A percentile compares a stretch with the other conserved stretches of the same genome.
phyloP scores from a whole-genome alignment of 2,888 invertebrate species.

The Teleiodes luculella region DNA sequence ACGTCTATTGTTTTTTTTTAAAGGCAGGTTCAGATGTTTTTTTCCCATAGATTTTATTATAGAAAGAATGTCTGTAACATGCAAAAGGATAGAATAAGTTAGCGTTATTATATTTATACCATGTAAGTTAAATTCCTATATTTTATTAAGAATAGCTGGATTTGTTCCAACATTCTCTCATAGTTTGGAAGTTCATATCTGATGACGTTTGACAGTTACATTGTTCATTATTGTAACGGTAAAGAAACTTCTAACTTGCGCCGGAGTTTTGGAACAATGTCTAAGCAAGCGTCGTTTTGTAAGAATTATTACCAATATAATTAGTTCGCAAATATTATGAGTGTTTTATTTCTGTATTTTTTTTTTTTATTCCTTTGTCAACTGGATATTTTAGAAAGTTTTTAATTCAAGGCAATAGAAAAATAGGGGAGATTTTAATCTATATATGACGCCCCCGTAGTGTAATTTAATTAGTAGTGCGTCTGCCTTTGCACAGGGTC shows the following conservation, averaged over 20 bases:
- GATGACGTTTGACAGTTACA: too few relatives aligned
- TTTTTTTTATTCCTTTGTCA: too few relatives aligned
- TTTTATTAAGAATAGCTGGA: constrained; percentile 56
- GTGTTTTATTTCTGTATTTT: constrained; percentile 25
- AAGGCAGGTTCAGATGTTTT: too few relatives aligned
- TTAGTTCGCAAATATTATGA: constrained; percentile 25
- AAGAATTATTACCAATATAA: constrained; percentile 61
- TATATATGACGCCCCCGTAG: too few relatives aligned
- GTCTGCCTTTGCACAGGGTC: too few relatives aligned
- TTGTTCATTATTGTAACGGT: neutral
- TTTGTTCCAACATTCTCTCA: constrained; percentile 23
- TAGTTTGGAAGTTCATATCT: neutral
- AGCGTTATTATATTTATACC: constrained; percentile 37
- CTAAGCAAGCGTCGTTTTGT: constrained; percentile 50
- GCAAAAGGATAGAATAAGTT: constrained; percentile 35
- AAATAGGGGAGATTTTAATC: too few relatives aligned
- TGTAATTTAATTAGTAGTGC: too few relatives aligned
- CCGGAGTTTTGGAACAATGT: neutral
- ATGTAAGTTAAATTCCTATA: constrained; percentile 69
- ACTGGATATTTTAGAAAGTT: too few relatives aligned
- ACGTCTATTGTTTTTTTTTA: too few relatives aligned
- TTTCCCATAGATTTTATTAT: too few relatives aligned
- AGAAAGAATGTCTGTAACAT: constrained; percentile 15
- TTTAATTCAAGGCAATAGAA: too few relatives aligned
- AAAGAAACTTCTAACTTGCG: neutral